These are phyloP conservation scores for Caenorhabditis sp. DNA, from an alignment of 2,888 invertebrate genomes.

Conservation along the genomic window DNA sequence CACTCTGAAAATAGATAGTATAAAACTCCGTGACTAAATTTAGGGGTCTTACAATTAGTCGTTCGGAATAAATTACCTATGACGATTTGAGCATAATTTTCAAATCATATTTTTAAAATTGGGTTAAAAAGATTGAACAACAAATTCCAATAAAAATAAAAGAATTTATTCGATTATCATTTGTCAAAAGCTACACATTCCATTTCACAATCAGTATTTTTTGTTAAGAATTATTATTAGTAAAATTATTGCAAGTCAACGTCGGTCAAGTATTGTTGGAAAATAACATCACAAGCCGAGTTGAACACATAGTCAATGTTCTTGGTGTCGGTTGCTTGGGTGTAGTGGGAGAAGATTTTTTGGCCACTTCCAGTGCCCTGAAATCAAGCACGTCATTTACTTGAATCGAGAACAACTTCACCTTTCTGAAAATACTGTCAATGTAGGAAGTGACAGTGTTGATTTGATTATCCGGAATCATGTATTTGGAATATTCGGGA, in stretches of 20 bases:
- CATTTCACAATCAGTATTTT: too few relatives aligned
- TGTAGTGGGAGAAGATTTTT: conserved; percentile 38
- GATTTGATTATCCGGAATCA: conserved; percentile 4
- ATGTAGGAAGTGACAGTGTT: conserved; percentile 25
- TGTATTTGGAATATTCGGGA: conserved; percentile 22
- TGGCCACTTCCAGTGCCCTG: conserved; percentile 16
- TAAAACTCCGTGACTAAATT: too few relatives aligned
- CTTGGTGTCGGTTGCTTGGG: conserved; percentile 31
- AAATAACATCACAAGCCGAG: conserved; percentile 42
- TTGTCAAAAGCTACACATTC: too few relatives aligned
- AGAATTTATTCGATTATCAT: too few relatives aligned
- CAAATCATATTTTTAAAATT: too few relatives aligned
- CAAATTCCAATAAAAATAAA: too few relatives aligned
- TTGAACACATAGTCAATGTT: conserved; percentile 42
- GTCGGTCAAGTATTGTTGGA: conserved; percentile 29
- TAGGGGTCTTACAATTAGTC: too few relatives aligned
- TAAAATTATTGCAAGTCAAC: conserved; percentile 14
- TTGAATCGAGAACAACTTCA: not conserved
- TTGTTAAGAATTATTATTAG: too few relatives aligned
- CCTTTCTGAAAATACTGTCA: conserved; percentile 39
- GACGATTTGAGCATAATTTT: too few relatives aligned
- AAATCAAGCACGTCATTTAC: not conserved
- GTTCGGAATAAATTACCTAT: too few relatives aligned
- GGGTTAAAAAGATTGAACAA: too few relatives aligned
- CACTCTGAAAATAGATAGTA: too few relatives aligned